Percentiles rank a stretch among this genome's conserved stretches.
phyloP scores from a whole-genome alignment of 1,140 invertebrate genomes.

The Hestina assimilis region DNA sequence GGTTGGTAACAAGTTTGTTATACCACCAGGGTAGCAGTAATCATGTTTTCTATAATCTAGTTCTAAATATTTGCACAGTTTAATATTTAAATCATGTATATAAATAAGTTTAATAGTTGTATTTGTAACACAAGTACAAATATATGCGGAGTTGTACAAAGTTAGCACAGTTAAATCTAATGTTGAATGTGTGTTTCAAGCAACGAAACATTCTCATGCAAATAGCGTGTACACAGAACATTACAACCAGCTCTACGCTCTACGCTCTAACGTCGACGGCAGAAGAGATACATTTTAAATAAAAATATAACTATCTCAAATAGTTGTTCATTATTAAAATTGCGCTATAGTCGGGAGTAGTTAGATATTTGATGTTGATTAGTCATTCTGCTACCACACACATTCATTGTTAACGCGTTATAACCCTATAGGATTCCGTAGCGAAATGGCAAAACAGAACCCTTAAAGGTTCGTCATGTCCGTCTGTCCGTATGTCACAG shows the following conservation, averaged over 20 bases:
- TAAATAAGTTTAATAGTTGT: background rate
- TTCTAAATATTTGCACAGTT: background rate
- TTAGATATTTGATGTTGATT: no score
- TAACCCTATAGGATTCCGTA: no score
- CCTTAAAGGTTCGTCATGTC: no score
- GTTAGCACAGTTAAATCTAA: constrained; percentile 8
- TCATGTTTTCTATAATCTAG: no score
- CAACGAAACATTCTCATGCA: constrained; percentile 17
- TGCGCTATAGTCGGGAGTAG: no score
- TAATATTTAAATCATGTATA: background rate
- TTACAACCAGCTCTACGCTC: constrained; percentile 6
- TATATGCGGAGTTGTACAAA: background rate
- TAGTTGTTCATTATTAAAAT: no score
- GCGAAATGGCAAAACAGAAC: no score
- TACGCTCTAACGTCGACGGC: constrained; percentile 7
- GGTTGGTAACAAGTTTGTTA: no score
- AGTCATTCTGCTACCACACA: no score
- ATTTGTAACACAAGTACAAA: background rate
- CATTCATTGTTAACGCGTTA: no score
- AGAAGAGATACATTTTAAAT: background rate
- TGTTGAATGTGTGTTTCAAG: constrained; percentile 11
- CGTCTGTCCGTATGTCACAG: no score
- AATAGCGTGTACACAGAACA: constrained; percentile 10
- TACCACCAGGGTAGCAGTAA: no score
- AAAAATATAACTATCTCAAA: background rate